phyloP scores from a whole-genome alignment of 2,888 invertebrate genomes.

The Pollenia griseotomentosa region DNA sequence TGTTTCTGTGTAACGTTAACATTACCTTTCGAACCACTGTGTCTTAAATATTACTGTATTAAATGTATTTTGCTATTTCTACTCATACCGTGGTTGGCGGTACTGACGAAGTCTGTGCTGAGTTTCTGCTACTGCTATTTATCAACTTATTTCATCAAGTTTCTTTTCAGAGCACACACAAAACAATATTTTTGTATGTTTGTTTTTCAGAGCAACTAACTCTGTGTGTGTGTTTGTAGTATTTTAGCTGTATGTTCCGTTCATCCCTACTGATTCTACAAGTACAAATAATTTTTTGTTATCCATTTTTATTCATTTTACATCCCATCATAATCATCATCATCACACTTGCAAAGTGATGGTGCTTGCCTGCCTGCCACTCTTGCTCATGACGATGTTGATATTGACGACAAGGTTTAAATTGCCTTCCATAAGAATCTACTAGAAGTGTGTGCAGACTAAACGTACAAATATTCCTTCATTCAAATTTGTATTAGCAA shows the following conservation, averaged over 20 bases:
- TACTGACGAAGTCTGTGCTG: constrained; percentile 28
- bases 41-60: no score
- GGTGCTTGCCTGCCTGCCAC: constrained; percentile 32
- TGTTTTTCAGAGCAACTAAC: background rate
- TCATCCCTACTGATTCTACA: constrained; percentile 34
- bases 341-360: constrained; percentile 51
- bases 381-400: constrained; percentile 32
- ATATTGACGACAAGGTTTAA: background rate
- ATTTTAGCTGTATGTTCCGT: background rate
- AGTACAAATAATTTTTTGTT: constrained; percentile 32
- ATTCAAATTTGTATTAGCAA: constrained; percentile 37
- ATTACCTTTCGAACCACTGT: no score
- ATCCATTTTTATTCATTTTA: constrained; percentile 53
- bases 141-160: constrained; percentile 65
- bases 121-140: constrained; percentile 50
- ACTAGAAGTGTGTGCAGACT: background rate
- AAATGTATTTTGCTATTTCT: constrained; percentile 57
- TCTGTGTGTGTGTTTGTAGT: background rate
- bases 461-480: constrained; percentile 42
- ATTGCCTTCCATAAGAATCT: background rate
- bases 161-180: constrained; percentile 45
- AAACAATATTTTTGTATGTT: constrained; percentile 16
- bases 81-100: constrained; percentile 7
- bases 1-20: no score
- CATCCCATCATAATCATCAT: constrained; percentile 44